These are phyloP conservation scores for Lonchura striata DNA, from an alignment of 2,113 vertebrate species.

Conservation along the genomic window DNA sequence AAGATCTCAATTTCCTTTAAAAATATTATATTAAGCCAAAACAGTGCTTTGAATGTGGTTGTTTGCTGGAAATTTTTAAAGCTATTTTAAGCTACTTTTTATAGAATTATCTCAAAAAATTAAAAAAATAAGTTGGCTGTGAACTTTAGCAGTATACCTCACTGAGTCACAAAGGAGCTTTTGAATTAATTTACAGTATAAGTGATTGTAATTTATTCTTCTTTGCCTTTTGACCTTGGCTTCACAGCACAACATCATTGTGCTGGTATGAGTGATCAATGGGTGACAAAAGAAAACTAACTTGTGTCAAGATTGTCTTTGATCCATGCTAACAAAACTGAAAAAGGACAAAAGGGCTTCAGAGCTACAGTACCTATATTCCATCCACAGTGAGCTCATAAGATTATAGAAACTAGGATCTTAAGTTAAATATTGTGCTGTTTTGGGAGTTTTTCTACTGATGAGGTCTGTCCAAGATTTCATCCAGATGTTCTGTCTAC, in stretches of 20 bases:
- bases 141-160: neutral
- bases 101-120: neutral
- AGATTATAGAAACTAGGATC: neutral
- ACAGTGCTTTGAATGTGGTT: neutral
- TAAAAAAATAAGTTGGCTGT: rapidly evolving
- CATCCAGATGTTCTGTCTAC: neutral
- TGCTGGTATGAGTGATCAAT: too few relatives aligned
- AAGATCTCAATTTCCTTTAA: neutral
- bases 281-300: neutral
- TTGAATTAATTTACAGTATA: neutral
- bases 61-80: neutral
- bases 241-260: neutral
- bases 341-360: neutral
- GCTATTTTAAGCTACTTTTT: neutral
- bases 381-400: neutral
- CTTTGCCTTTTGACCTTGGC: neutral
- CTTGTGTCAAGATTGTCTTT: neutral
- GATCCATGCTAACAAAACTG: neutral
- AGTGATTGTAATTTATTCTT: neutral
- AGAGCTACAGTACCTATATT: neutral
- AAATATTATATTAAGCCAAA: neutral
- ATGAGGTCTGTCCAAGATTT: neutral
- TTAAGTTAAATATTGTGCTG: neutral
- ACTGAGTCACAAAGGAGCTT: neutral
- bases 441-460: neutral